phyloP scores from a whole-genome alignment of 2,797 vertebrate species.

The Periophthalmus magnuspinnatus region DNA sequence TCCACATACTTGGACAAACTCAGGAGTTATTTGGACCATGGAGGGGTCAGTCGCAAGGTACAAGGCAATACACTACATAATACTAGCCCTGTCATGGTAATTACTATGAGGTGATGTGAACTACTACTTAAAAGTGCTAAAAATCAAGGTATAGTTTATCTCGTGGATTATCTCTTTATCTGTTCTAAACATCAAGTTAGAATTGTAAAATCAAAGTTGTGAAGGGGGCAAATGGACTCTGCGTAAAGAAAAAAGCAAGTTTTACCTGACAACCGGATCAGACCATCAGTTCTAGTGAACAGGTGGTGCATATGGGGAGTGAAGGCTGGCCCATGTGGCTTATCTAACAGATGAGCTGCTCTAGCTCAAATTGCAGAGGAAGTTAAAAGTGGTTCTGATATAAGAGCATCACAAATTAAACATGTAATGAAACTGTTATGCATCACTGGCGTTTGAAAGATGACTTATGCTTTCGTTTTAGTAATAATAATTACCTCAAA shows the following conservation, averaged over 20 bases:
- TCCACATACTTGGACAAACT: slow-evolving; percentile 91
- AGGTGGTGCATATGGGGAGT: slow-evolving; percentile 4
- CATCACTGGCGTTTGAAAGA: neutral
- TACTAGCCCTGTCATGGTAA: no score
- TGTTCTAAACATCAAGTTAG: neutral
- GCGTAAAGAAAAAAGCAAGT: neutral
- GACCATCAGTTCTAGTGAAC: neutral
- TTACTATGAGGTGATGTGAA: no score
- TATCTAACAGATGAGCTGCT: neutral
- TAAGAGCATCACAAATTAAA: neutral
- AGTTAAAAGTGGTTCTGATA: neutral
- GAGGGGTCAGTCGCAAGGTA: slow-evolving; percentile 88
- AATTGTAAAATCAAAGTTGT: neutral
- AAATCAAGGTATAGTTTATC: neutral
- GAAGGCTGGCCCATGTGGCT: neutral
- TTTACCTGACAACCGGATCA: neutral
- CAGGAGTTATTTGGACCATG: slow-evolving; percentile 84
- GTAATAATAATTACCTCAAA: neutral
- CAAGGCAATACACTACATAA: slow-evolving; percentile 19
- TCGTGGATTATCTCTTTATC: neutral
- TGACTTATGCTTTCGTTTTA: no score
- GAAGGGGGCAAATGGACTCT: neutral
- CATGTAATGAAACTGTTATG: neutral
- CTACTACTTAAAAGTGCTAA: no score
- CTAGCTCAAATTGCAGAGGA: neutral